phyloP scores from a whole-genome alignment of 2,113 vertebrate species.

The Chloroceryle aenea region DNA sequence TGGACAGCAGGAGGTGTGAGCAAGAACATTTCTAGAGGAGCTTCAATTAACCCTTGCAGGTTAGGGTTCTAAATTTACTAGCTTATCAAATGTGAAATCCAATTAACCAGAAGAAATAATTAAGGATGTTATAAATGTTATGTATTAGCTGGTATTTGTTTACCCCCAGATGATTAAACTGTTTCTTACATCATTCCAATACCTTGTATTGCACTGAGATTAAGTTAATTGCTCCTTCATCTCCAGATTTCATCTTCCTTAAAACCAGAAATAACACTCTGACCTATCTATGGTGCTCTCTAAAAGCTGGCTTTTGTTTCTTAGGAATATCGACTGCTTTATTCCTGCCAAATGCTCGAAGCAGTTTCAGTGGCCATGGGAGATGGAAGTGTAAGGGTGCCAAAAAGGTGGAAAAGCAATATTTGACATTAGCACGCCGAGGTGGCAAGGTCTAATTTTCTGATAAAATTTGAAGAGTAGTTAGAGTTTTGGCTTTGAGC shows the following conservation, averaged over 20 bases:
- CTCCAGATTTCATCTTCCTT: neutral
- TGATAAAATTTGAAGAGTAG: neutral
- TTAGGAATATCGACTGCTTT: neutral
- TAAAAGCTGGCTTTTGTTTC: neutral
- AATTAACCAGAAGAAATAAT: conserved; percentile 40
- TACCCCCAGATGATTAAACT: neutral
- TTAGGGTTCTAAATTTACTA: neutral
- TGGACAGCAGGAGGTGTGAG: neutral
- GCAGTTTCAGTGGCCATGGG: neutral
- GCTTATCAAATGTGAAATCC: neutral
- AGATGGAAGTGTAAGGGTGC: neutral
- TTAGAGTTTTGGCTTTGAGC: neutral
- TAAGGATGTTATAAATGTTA: neutral
- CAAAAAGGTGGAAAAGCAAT: neutral
- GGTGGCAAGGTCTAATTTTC: neutral
- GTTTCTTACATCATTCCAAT: neutral
- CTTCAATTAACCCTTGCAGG: conserved; percentile 19
- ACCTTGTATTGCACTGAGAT: neutral
- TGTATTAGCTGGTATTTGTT: neutral
- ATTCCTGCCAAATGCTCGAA: neutral
- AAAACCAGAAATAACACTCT: neutral
- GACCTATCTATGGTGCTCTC: neutral
- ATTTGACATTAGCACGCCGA: neutral
- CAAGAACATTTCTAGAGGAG: neutral
- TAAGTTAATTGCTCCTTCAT: neutral